Percentiles rank a stretch among this genome's conserved stretches.
phyloP scores from a whole-genome alignment of 2,888 invertebrate genomes.

The Yponomeuta malinellus region DNA sequence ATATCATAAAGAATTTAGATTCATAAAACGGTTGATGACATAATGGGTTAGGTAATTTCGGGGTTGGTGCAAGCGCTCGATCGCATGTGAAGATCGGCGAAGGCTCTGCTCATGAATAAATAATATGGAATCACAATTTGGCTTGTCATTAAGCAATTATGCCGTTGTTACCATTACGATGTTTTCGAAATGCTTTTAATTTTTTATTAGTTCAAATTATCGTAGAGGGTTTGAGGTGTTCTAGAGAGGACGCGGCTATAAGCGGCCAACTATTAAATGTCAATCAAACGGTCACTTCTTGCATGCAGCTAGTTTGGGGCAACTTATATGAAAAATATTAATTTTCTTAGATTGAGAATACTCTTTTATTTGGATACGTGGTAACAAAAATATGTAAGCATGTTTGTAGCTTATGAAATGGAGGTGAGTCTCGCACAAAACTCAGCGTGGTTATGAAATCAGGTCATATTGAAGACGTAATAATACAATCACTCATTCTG shows the following conservation, averaged over 20 bases:
- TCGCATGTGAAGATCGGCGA: constrained; percentile 55
- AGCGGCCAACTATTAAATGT: constrained; percentile 63
- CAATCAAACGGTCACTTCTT: constrained; percentile 43
- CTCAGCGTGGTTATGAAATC: too few species aligned
- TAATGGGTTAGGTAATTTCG: constrained; percentile 67
- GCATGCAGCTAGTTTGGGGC: constrained; percentile 15
- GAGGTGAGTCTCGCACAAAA: too few species aligned
- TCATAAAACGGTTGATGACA: constrained; percentile 72
- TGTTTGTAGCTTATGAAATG: too few species aligned
- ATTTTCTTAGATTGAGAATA: too few species aligned
- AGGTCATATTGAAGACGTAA: too few species aligned
- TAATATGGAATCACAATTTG: constrained; percentile 66
- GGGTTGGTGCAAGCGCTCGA: constrained; percentile 50
- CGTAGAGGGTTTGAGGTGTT: constrained; percentile 54
- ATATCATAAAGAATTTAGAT: constrained; percentile 54
- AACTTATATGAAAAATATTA: too few species aligned
- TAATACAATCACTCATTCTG: too few species aligned
- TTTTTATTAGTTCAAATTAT: constrained; percentile 70
- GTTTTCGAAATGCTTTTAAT: constrained; percentile 72
- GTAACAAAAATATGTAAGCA: too few species aligned
- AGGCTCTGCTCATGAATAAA: constrained; percentile 65
- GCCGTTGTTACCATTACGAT: constrained; percentile 65
- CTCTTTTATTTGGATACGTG: too few species aligned
- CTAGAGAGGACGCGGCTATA: constrained; percentile 43
- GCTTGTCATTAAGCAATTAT: constrained; percentile 71